Conservation (phyloP, 1,140 invertebrate species). For the Asbolus verrucosus region DNA sequence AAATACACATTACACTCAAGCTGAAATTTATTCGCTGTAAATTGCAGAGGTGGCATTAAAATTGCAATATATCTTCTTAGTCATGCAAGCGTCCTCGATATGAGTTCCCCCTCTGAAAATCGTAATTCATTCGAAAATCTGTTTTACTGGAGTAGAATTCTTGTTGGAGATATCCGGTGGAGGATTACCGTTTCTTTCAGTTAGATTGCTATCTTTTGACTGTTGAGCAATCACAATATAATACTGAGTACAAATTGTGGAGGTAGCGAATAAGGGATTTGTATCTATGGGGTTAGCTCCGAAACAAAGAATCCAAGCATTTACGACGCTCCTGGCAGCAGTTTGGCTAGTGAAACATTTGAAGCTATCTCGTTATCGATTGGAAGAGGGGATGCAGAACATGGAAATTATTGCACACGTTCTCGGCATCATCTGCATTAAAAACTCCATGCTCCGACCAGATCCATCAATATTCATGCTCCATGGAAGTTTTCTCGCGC, state of each 20-base stretch:
- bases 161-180: not conserved
- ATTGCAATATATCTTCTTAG: not conserved
- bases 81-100: not conserved
- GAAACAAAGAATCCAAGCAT: slow-evolving; percentile 55
- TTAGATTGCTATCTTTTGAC: slow-evolving; percentile 50
- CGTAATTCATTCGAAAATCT: not conserved
- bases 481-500: slow-evolving; percentile 7
- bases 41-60: slow-evolving; percentile 5
- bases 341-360: slow-evolving; percentile 53
- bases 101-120: too few relatives aligned
- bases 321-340: slow-evolving; percentile 50
- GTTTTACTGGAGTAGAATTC: not conserved
- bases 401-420: slow-evolving; percentile 36
- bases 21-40: slow-evolving; percentile 36
- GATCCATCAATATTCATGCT: slow-evolving; percentile 27
- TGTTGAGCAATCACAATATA: slow-evolving; percentile 50
- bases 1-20: slow-evolving; percentile 26
- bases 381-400: slow-evolving; percentile 32
- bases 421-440: slow-evolving; percentile 22
- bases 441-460: not conserved
- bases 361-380: slow-evolving; percentile 55
- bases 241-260: slow-evolving; percentile 53
- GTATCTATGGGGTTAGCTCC: slow-evolving; percentile 54
- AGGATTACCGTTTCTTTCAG: slow-evolving; percentile 46
- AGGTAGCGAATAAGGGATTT: slow-evolving; percentile 56